Evolutionary conservation across 30 jellyfish, hydroid and myxozoan species (phyloP).

Genomic region (Euphysa ruthae): DNA sequence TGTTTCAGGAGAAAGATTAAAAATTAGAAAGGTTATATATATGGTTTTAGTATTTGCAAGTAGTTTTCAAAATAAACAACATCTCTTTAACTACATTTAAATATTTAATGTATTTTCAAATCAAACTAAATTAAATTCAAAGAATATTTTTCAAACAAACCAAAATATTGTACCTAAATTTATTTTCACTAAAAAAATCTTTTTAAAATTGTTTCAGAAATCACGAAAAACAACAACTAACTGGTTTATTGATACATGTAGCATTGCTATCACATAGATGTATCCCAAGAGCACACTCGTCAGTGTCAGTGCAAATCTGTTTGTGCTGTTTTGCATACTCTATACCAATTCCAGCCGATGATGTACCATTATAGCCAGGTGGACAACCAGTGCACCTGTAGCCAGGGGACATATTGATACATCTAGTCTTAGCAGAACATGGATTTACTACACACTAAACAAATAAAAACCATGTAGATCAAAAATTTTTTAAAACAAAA

Average conservation of each 20-base stretch:
- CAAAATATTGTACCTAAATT: no score
- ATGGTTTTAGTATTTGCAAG: no score
- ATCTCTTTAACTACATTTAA: no score
- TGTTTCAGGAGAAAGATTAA: no score
- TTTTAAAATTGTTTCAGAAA: no score
- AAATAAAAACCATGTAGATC: not conserved
- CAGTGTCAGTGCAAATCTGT: conserved; percentile 68
- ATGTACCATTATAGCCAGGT: conserved; percentile 78
- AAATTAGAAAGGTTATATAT: no score
- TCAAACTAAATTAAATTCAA: no score
- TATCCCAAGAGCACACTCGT: conserved; percentile 53
- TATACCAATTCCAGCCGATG: conserved; percentile 88
- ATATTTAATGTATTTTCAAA: no score
- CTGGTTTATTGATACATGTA: conserved; percentile 66
- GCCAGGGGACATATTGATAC: conserved; percentile 86
- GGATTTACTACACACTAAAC: conserved; percentile 39
- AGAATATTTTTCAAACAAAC: no score
- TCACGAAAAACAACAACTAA: conserved; percentile 22
- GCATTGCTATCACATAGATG: conserved; percentile 82
- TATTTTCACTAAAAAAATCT: no score
- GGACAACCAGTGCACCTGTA: conserved; percentile 88
- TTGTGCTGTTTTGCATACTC: conserved; percentile 53
- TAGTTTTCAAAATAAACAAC: no score
- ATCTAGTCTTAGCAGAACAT: not conserved
- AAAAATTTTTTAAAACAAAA: not conserved